phyloP scores from a whole-genome alignment of 2,797 vertebrate genomes.

The Cyclura pinguis region DNA sequence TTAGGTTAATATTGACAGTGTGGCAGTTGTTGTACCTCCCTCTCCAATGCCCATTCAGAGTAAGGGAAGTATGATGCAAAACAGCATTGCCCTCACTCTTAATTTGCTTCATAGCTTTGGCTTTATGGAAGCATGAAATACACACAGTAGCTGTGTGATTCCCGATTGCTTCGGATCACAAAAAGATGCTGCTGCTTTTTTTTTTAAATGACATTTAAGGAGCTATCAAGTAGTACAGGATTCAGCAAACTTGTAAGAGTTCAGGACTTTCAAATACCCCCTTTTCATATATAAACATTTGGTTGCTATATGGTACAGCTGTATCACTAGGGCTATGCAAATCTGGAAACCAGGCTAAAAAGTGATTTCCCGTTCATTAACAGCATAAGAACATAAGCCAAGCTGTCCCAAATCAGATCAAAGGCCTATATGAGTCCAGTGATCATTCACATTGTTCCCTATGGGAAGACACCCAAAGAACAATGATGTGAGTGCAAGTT shows the following conservation, averaged over 20 bases:
- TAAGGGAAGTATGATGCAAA: not conserved
- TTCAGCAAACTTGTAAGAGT: not conserved
- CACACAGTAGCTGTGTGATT: not conserved
- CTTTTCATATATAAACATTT: not conserved
- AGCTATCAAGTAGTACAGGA: not conserved
- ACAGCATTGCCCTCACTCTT: not conserved
- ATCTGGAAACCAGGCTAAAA: not conserved
- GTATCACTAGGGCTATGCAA: not conserved
- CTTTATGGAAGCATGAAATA: not conserved
- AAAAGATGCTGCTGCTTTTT: not conserved
- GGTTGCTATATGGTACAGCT: not conserved
- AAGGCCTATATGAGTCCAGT: too few relatives aligned
- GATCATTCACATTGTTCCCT: too few relatives aligned
- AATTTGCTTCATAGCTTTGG: not conserved
- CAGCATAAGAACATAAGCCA: too few relatives aligned
- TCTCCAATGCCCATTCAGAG: not conserved
- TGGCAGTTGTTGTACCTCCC: not conserved
- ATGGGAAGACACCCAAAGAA: too few relatives aligned
- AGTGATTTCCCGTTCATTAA: not conserved
- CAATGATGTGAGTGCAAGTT: too few relatives aligned
- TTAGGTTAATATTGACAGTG: accelerated
- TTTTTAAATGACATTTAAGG: not conserved
- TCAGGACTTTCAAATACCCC: not conserved
- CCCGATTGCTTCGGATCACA: not conserved
- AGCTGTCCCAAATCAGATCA: too few relatives aligned